These are phyloP conservation scores for Trichogramma evanescens DNA, from an alignment of 2,888 invertebrate species.

Conservation along the genomic window DNA sequence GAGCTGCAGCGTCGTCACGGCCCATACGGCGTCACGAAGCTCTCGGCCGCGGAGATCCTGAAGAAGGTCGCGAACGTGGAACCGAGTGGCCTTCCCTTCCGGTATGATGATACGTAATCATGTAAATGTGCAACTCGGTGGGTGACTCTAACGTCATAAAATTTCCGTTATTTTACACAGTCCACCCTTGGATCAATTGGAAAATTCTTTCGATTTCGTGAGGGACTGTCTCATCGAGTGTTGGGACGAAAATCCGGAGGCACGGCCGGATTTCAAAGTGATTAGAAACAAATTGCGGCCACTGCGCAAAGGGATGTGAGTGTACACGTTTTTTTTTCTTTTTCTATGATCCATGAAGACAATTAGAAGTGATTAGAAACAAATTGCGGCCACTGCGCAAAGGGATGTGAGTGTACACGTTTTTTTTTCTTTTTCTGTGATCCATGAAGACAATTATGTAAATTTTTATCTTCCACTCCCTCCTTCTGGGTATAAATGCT, in stretches of 20 bases:
- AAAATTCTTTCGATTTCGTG: slow-evolving; percentile 79
- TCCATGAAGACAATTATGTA: too few relatives aligned
- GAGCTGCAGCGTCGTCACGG: slow-evolving; percentile 82
- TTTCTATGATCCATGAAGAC: not conserved
- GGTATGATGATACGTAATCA: slow-evolving; percentile 44
- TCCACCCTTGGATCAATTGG: slow-evolving; percentile 71
- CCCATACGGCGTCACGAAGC: slow-evolving; percentile 68
- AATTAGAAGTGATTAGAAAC: slow-evolving; percentile 68
- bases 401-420: slow-evolving; percentile 71
- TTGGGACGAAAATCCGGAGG: slow-evolving; percentile 75
- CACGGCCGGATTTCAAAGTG: slow-evolving; percentile 77
- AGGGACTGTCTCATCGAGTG: slow-evolving; percentile 79
- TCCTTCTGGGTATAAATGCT: too few relatives aligned
- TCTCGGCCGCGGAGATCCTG: slow-evolving; percentile 63
- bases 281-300: slow-evolving; percentile 74
- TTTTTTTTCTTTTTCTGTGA: not conserved
- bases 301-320: slow-evolving; percentile 82
- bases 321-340: slow-evolving; percentile 25
- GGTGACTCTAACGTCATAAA: not conserved
- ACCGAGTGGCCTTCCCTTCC: slow-evolving; percentile 50
- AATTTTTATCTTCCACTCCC: too few relatives aligned
- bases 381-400: slow-evolving; percentile 74
- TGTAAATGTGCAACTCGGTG: not conserved
- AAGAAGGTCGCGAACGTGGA: slow-evolving; percentile 54
- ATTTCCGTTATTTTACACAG: slow-evolving; percentile 35